Percentiles rank a stretch among this genome's conserved stretches.
Conservation (phyloP, 2,797 vertebrate genomes). For the Dromococcyx pavoninus region DNA sequence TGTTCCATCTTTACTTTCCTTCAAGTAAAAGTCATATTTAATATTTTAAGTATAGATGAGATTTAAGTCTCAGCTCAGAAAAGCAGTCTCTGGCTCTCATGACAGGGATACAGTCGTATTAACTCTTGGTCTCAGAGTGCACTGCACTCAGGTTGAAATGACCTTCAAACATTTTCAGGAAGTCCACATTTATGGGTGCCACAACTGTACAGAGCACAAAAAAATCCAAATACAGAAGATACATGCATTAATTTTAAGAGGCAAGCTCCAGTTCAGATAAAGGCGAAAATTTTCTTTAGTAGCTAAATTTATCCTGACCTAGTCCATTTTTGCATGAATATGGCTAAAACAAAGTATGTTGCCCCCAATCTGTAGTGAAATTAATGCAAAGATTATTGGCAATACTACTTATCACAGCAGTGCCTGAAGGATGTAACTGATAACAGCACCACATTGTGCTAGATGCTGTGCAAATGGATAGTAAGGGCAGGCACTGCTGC, state of each 20-base stretch:
- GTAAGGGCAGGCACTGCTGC: neutral
- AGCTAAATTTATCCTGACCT: neutral
- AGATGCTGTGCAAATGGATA: neutral
- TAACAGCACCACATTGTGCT: neutral
- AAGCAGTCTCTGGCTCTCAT: neutral
- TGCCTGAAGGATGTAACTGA: neutral
- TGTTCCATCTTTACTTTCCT: neutral
- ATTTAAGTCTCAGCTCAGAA: neutral
- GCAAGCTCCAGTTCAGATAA: neutral
- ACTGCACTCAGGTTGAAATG: neutral
- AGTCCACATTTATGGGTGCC: neutral
- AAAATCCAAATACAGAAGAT: neutral
- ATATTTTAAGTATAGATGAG: neutral
- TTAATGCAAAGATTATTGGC: neutral
- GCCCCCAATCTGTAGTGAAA: neutral
- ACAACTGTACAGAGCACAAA: neutral
- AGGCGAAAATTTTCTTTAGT: constrained; percentile 19
- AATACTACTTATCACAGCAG: neutral
- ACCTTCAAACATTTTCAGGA: neutral
- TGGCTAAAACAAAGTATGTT: neutral
- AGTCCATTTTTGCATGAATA: neutral
- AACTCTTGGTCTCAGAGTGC: neutral
- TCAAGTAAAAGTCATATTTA: neutral
- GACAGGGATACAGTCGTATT: neutral
- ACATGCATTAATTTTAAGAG: neutral